Evolutionary conservation across 2,797 vertebrate species (phyloP).

Genomic region (Ibycter americanus): DNA sequence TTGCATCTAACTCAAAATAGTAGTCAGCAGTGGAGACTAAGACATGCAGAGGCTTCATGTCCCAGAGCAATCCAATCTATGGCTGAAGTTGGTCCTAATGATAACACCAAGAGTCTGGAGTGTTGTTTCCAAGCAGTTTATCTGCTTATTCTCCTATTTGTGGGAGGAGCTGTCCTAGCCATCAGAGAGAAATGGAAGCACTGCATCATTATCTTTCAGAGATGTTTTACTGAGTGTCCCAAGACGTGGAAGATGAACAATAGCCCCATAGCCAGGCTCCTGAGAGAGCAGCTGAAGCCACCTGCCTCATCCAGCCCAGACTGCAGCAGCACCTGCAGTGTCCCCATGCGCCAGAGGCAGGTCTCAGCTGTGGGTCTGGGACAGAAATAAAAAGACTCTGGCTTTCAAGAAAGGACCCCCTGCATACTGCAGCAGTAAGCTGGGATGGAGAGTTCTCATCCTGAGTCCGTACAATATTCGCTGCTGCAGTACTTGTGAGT

Average conservation of each 20-base stretch:
- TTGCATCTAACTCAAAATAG: background rate
- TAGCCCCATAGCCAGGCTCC: background rate
- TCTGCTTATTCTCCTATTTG: background rate
- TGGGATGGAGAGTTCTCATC: background rate
- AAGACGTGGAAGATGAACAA: no score
- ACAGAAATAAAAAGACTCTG: background rate
- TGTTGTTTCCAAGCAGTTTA: background rate
- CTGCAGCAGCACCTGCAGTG: background rate
- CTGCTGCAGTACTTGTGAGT: background rate
- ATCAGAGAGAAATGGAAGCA: background rate
- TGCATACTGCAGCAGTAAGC: fast-evolving
- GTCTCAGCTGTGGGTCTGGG: background rate
- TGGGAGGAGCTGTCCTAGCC: background rate
- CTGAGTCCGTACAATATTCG: background rate
- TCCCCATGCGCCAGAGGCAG: background rate
- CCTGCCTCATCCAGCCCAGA: background rate
- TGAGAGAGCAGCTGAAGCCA: background rate
- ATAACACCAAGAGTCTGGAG: background rate
- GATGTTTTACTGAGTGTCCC: fast-evolving
- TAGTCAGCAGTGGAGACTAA: fast-evolving
- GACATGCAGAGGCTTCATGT: fast-evolving
- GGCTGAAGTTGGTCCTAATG: background rate
- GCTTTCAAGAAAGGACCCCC: background rate
- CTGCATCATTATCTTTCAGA: background rate
- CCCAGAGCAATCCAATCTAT: background rate